phyloP scores from a whole-genome alignment of 2,888 invertebrate genomes.

The Zeuzera pyrina region DNA sequence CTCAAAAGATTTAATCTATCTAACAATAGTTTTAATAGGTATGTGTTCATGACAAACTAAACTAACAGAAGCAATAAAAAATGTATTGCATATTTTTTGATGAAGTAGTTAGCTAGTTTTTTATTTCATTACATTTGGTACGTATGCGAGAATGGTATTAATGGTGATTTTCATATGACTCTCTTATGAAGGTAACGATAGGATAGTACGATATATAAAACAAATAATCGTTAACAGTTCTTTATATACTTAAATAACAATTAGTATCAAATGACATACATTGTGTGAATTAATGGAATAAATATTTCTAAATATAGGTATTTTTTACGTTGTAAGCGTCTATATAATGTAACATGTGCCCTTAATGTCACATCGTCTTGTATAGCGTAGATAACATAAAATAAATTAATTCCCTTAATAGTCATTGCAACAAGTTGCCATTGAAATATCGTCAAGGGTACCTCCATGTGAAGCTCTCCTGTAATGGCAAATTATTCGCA shows the following conservation, averaged over 20 bases:
- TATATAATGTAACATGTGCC: too few species aligned
- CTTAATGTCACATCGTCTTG: not conserved
- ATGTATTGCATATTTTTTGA: too few species aligned
- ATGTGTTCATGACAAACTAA: too few species aligned
- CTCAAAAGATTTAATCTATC: too few species aligned
- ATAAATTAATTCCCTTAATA: slow-evolving; percentile 35
- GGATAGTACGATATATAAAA: too few species aligned
- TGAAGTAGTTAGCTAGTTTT: too few species aligned
- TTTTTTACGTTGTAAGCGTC: not conserved
- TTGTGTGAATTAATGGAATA: not conserved
- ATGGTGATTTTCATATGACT: not conserved
- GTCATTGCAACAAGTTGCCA: slow-evolving; percentile 66
- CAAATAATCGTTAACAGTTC: slow-evolving; percentile 5
- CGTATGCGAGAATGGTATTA: not conserved
- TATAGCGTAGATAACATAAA: slow-evolving; percentile 9
- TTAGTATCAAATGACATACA: slow-evolving; percentile 3
- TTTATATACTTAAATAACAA: slow-evolving; percentile 7
- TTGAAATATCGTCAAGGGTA: slow-evolving; percentile 20
- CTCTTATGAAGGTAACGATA: not conserved
- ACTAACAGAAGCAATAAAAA: too few species aligned
- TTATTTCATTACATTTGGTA: too few species aligned
- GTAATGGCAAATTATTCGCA: slow-evolving; percentile 64
- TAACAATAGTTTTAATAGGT: too few species aligned
- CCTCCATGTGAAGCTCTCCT: too few species aligned
- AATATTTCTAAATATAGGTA: not conserved